Base-by-base conservation (phyloP, 2,113 vertebrate genomes). In the Psittacula cyanocephala region DNA sequence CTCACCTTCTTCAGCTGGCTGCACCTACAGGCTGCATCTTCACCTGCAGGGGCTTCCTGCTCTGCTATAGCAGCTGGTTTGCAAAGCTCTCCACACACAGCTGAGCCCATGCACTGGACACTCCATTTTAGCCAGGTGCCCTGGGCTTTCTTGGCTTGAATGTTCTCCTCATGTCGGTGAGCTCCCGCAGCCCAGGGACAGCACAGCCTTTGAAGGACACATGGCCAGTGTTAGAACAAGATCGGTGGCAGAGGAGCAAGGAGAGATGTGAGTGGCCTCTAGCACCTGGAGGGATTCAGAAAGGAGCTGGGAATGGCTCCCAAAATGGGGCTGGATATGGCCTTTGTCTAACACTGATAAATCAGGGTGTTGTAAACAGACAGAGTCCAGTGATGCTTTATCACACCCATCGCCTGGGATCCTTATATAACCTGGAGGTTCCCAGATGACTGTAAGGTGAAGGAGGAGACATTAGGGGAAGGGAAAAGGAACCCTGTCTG, bases 61-160 rank as follows among this genome's bases (percentile, higher is more conserved):
- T 82, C 22, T 71, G 37, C 78, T 7, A 5, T 46, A 0, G 0
- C 49, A 75, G 55, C 28, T 65, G 76, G 27, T 57, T 86, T 64
- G 65, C 46, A 74, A 77, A 75, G 57, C 72, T 86, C 27, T 2
- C 35, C 44, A 29, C 1, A 6, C 33, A 67, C 28, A 71, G 41
- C 72, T 3, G 1, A 62, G 57, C 33, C 44, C 0, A 0, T 14
- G 41, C 37, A 17, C 11, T 44, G 49, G 12, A 29, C 6, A 2
- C 25, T 17, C 43, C 5, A 0, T 33, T 78, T 60, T 47, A 57
- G 64, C 67, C 37, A 37, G 2, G 1, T 57, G 49, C 35, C 41
- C 37, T 70, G 67, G 37, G 22, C 43, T 80, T 83, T 62, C 43
- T 82, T 68, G 65, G 39, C 41, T 71, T n/a, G 22, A 65, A 27